phyloP scores from a whole-genome alignment of 2,113 vertebrate genomes.

The Mohoua ochrocephala region DNA sequence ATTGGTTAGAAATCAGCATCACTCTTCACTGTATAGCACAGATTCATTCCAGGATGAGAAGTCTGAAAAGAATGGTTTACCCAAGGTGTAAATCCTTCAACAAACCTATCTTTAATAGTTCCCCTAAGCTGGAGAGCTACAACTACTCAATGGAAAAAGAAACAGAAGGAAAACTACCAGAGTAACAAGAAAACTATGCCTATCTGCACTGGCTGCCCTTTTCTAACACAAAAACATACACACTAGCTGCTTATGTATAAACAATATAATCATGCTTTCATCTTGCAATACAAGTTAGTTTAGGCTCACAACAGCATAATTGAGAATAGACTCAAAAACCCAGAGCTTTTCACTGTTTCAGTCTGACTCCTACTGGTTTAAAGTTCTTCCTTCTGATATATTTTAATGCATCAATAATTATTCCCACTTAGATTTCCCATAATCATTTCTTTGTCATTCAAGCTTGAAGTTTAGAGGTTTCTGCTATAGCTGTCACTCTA shows the following conservation, averaged over 20 bases:
- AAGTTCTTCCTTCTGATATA: background rate
- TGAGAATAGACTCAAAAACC: background rate
- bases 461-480: background rate
- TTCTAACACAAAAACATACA: background rate
- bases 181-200: background rate
- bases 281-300: background rate
- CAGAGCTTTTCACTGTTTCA: background rate
- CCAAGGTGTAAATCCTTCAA: background rate
- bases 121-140: background rate
- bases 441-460: background rate
- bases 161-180: background rate
- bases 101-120: background rate
- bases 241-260: background rate
- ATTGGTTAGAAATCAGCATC: background rate
- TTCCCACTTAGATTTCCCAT: background rate
- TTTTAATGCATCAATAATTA: background rate
- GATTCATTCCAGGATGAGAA: background rate
- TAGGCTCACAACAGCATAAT: background rate
- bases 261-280: background rate
- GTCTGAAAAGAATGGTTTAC: background rate
- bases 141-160: background rate
- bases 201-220: background rate
- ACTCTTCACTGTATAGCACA: background rate
- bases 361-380: background rate
- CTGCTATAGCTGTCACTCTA: constrained; percentile 24